These are phyloP conservation scores for Chelon auratus DNA, from an alignment of 2,797 vertebrate genomes.

Conservation along the genomic window DNA sequence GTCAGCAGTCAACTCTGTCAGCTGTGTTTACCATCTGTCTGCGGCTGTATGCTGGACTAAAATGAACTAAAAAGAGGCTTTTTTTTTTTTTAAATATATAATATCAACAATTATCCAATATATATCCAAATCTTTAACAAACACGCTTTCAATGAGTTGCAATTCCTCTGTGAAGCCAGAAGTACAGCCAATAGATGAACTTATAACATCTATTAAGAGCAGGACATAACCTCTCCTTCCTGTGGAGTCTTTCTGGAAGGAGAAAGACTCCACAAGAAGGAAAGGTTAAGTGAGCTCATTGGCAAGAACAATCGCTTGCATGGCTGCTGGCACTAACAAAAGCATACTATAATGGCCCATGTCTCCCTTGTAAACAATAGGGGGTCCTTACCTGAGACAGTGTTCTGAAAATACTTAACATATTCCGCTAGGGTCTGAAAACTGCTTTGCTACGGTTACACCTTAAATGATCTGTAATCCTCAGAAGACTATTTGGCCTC, in stretches of 20 bases:
- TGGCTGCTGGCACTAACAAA: conserved; percentile 41
- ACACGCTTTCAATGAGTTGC: conserved; percentile 26
- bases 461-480: conserved; percentile 21
- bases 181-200: conserved; percentile 22
- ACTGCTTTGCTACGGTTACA: conserved; percentile 36
- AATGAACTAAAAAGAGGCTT: conserved; percentile 25
- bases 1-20: conserved; percentile 38
- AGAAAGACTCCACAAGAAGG: conserved; percentile 46
- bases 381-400: conserved; percentile 54
- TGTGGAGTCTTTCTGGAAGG: conserved; percentile 1
- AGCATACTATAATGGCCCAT: conserved; percentile 38
- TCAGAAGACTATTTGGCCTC: conserved; percentile 20
- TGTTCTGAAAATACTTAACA: conserved; percentile 45
- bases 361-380: conserved; percentile 54
- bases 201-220: conserved; percentile 44
- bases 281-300: conserved; percentile 59
- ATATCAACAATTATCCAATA: conserved; percentile 20
- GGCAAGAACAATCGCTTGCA: conserved; percentile 52
- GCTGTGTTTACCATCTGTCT: conserved; percentile 47
- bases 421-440: conserved; percentile 39
- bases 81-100: conserved; percentile 12
- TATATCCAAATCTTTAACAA: neutral
- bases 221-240: neutral
- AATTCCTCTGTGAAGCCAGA: conserved; percentile 36
- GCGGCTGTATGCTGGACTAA: conserved; percentile 14